Evolutionary conservation across 2,888 invertebrate species (phyloP).

Genomic region (Drosophila anceps): DNA sequence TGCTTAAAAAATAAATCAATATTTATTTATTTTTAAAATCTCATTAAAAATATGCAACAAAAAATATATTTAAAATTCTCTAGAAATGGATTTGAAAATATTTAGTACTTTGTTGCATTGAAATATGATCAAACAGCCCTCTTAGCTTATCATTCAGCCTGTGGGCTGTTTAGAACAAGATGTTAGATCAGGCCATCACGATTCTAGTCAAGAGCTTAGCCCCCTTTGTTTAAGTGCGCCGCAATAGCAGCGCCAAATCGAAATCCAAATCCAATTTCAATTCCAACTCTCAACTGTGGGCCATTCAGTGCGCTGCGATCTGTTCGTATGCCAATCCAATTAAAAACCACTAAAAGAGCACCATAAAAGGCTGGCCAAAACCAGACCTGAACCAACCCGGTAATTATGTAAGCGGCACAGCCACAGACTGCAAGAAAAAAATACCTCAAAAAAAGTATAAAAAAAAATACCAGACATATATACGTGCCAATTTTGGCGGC

Average conservation of each 20-base stretch:
- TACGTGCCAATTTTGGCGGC: conserved; percentile 49
- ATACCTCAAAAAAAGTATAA: conserved; percentile 13
- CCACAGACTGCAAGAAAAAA: conserved; percentile 50
- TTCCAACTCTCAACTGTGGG: conserved; percentile 10
- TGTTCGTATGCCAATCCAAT: conserved; percentile 46
- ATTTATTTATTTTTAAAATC: too few relatives aligned
- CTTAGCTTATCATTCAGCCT: background rate
- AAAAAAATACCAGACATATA: conserved; percentile 56
- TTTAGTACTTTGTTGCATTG: background rate
- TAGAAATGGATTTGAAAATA: background rate
- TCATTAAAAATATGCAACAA: too few relatives aligned
- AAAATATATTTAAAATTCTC: background rate
- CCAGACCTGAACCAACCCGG: conserved; percentile 46
- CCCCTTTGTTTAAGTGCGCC: conserved; percentile 18
- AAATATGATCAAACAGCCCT: conserved; percentile 3
- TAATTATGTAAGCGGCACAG: conserved; percentile 67
- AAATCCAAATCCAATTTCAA: conserved; percentile 15
- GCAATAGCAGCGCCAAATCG: conserved; percentile 15
- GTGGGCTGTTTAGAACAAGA: conserved; percentile 32
- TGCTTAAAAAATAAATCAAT: too few relatives aligned
- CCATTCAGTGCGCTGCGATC: conserved; percentile 3
- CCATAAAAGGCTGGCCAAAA: conserved; percentile 47
- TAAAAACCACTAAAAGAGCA: conserved; percentile 54
- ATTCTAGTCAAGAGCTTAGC: conserved; percentile 29
- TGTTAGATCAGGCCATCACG: conserved; percentile 34